A percentile compares a stretch with the other conserved stretches of the same genome.
Evolutionary conservation across 2,797 vertebrate genomes (phyloP).

Genomic region (Oophaga sylvatica): DNA sequence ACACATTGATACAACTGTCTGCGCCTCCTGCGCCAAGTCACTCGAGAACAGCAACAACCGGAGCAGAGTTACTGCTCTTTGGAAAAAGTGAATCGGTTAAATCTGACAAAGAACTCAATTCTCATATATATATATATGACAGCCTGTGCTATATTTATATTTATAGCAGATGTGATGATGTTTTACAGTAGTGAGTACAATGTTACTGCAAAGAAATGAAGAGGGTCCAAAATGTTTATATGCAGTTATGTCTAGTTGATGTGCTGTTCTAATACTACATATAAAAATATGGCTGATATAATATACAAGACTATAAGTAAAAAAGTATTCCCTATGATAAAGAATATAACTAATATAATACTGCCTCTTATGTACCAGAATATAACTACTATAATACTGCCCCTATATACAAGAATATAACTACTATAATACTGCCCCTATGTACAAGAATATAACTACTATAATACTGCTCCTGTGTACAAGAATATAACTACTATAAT

Average conservation of each 20-base stretch:
- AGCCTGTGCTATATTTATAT: background rate
- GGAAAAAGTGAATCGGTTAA: slow-evolving; percentile 35
- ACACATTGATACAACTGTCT: background rate
- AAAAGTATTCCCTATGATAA: background rate
- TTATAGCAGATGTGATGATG: slow-evolving; percentile 11
- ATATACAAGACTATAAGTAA: background rate
- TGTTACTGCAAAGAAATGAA: background rate
- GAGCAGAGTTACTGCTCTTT: background rate
- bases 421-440: background rate
- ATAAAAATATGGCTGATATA: background rate
- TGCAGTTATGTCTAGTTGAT: background rate
- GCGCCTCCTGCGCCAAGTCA: slow-evolving; percentile 18
- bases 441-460: too few relatives aligned
- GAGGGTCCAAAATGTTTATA: background rate
- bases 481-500: too few relatives aligned
- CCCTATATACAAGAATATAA: background rate
- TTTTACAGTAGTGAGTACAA: background rate
- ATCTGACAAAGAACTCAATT: background rate
- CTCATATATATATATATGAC: background rate
- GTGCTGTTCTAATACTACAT: background rate
- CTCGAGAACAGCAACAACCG: background rate
- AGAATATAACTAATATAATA: slow-evolving; percentile 16
- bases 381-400: slow-evolving; percentile 18
- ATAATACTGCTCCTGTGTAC: too few relatives aligned
- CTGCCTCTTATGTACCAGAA: slow-evolving; percentile 1